Evolutionary conservation across 2,113 vertebrate genomes (phyloP).

Genomic region (Alligator sinensis): DNA sequence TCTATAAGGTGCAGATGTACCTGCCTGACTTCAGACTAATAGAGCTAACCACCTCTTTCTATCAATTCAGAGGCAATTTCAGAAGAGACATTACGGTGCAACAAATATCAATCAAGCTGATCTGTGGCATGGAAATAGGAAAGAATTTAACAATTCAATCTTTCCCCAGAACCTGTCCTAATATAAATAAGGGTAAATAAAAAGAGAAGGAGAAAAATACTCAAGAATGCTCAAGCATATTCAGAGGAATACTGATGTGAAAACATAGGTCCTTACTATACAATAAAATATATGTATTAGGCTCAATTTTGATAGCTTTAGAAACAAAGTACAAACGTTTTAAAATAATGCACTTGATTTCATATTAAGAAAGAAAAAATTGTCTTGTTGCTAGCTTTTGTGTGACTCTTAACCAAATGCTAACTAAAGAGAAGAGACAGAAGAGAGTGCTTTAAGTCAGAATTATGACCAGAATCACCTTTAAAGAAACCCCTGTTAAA

Average conservation of each 20-base stretch:
- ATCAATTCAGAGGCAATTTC: too few relatives aligned
- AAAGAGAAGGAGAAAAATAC: neutral
- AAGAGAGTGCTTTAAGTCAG: neutral
- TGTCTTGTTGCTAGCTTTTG: neutral
- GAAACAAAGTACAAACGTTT: neutral
- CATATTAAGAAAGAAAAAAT: neutral
- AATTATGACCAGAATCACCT: neutral
- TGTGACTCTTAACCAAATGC: neutral
- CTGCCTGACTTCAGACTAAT: too few relatives aligned
- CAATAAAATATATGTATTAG: neutral
- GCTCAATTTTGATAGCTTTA: neutral
- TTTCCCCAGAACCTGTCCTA: neutral
- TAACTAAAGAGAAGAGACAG: neutral
- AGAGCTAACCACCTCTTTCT: too few relatives aligned
- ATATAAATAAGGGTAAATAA: neutral
- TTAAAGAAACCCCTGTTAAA: neutral
- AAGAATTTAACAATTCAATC: neutral
- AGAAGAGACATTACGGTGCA: neutral
- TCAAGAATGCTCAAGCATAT: neutral
- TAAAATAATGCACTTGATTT: neutral
- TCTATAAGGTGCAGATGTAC: too few relatives aligned
- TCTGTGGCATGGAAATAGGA: neutral
- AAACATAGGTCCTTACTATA: neutral
- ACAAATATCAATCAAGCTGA: neutral
- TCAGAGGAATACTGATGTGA: too few relatives aligned